These are phyloP conservation scores for Thryonomys swinderianus DNA, from an alignment of 2,113 vertebrate genomes.

Conservation along the genomic window DNA sequence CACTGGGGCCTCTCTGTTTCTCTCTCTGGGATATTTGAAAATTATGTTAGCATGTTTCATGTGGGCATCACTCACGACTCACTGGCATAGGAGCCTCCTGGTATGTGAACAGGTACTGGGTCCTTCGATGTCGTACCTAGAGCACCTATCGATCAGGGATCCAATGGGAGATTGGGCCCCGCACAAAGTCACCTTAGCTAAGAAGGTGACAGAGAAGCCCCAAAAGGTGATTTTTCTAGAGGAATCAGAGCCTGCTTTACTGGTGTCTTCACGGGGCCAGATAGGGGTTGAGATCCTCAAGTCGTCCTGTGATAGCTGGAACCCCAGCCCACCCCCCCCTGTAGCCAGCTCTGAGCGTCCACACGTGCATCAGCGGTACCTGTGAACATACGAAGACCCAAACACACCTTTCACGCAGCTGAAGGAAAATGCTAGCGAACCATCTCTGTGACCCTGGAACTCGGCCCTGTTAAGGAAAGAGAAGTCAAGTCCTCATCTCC, in stretches of 20 bases:
- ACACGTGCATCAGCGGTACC: fast-evolving
- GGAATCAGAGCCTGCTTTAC: background rate
- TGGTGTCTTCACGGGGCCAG: no score
- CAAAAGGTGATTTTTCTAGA: fast-evolving
- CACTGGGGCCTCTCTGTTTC: background rate
- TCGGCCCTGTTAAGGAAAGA: background rate
- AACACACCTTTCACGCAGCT: background rate
- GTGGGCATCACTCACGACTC: background rate
- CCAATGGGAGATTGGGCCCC: no score
- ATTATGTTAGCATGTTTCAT: background rate
- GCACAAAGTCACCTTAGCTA: no score
- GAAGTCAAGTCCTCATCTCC: no score
- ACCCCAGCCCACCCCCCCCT: no score
- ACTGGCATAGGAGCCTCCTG: background rate
- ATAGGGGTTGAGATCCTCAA: no score
- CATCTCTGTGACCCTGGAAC: background rate
- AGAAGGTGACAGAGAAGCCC: background rate
- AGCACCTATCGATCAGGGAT: fast-evolving
- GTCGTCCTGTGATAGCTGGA: background rate
- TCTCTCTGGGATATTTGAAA: background rate
- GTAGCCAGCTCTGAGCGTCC: fast-evolving
- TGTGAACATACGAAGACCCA: background rate
- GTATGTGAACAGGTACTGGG: background rate
- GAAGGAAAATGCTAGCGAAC: background rate
- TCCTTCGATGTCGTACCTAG: background rate